These are phyloP conservation scores for Ceratina japonica DNA, from an alignment of 1,140 invertebrate species.

Conservation along the genomic window DNA sequence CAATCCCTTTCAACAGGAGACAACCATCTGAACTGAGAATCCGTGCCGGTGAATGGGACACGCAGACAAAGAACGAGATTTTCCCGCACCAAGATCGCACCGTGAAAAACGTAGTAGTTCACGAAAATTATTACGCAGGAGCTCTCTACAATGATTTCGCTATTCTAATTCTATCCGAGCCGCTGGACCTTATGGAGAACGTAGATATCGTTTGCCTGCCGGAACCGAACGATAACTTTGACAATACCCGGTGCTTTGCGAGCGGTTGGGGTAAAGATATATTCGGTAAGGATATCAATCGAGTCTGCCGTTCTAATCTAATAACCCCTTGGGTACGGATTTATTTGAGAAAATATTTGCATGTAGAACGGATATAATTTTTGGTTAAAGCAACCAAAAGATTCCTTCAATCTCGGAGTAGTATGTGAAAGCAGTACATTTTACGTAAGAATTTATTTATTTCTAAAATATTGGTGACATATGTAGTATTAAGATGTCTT, in stretches of 20 bases:
- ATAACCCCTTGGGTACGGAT: too few species aligned
- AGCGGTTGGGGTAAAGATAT: slow-evolving; percentile 91
- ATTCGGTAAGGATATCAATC: slow-evolving; percentile 81
- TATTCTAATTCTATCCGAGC: slow-evolving; percentile 81
- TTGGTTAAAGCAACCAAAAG: too few species aligned
- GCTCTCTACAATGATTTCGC: slow-evolving; percentile 86
- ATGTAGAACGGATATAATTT: too few species aligned
- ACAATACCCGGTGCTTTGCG: slow-evolving; percentile 83
- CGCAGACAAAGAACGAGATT: slow-evolving; percentile 86
- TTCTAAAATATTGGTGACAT: too few species aligned
- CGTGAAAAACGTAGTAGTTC: slow-evolving; percentile 81
- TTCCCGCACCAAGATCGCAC: slow-evolving; percentile 85
- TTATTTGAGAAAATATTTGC: too few species aligned
- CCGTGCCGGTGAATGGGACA: slow-evolving; percentile 90
- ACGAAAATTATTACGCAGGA: slow-evolving; percentile 78
- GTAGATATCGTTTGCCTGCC: slow-evolving; percentile 87
- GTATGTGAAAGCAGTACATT: too few species aligned
- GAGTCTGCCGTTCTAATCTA: not conserved
- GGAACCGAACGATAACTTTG: slow-evolving; percentile 75
- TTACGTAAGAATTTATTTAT: too few species aligned
- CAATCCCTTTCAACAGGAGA: slow-evolving; percentile 61
- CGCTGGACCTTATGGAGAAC: slow-evolving; percentile 82
- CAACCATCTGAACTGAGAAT: slow-evolving; percentile 77
- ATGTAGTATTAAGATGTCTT: too few species aligned
- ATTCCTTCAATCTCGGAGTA: too few species aligned